Conservation (phyloP, 2,113 vertebrate genomes). For the Girardinichthys multiradiatus region DNA sequence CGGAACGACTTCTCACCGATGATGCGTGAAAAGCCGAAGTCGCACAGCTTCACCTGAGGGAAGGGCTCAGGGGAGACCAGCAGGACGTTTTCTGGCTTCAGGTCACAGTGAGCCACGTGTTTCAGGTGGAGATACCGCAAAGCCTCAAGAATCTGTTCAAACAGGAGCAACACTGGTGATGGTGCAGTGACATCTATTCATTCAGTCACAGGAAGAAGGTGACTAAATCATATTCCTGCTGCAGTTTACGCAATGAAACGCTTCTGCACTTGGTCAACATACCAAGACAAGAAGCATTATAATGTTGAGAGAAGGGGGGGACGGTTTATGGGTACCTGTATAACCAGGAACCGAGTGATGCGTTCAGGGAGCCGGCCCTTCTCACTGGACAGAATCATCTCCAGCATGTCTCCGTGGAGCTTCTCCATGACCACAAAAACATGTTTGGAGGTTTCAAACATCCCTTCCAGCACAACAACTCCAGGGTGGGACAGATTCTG, state of each 20-base stretch:
- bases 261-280: too few species aligned
- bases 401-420: constrained; percentile 84
- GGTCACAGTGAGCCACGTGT: constrained; percentile 82
- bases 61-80: constrained; percentile 76
- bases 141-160: constrained; percentile 76
- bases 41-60: constrained; percentile 84
- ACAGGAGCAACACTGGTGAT: not conserved
- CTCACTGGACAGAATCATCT: constrained; percentile 82
- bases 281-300: not conserved
- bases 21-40: constrained; percentile 84
- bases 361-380: constrained; percentile 80
- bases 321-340: constrained; percentile 59
- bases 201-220: not conserved
- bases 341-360: constrained; percentile 79
- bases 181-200: not conserved
- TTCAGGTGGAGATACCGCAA: constrained; percentile 80
- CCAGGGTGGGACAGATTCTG: constrained; percentile 78
- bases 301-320: not conserved
- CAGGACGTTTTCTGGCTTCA: constrained; percentile 83
- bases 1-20: constrained; percentile 84
- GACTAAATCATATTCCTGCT: not conserved
- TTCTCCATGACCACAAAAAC: constrained; percentile 83
- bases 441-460: constrained; percentile 75
- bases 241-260: too few species aligned
- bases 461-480: constrained; percentile 75